Conservation (phyloP, 2,113 vertebrate genomes). For the Hemibagrus wyckioides region DNA sequence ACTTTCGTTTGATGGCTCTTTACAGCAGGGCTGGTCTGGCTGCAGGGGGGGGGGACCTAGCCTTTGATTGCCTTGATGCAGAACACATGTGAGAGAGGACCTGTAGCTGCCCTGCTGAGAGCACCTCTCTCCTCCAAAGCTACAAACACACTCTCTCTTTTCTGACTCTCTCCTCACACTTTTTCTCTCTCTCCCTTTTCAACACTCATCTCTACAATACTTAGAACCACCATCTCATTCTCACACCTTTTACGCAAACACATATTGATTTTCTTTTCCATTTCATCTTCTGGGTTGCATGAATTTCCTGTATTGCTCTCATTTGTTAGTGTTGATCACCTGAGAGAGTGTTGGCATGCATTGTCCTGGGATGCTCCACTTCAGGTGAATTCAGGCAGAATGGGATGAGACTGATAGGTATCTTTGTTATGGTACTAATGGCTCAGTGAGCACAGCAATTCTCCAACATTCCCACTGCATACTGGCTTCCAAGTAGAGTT, state of each 20-base stretch:
- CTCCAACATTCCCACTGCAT: background rate
- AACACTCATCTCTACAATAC: background rate
- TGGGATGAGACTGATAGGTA: conserved; percentile 48
- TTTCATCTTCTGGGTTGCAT: background rate
- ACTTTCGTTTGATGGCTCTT: conserved; percentile 62
- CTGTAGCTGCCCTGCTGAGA: conserved; percentile 55
- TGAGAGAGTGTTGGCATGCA: conserved; percentile 20
- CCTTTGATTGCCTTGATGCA: conserved; percentile 60
- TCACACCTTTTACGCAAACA: background rate
- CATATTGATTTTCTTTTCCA: background rate
- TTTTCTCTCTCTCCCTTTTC: conserved; percentile 15
- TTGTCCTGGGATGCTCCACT: conserved; percentile 25
- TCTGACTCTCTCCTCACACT: background rate
- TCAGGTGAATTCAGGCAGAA: conserved; percentile 34
- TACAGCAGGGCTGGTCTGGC: conserved; percentile 56
- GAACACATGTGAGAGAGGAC: conserved; percentile 60
- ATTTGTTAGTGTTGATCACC: conserved; percentile 22
- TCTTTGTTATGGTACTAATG: conserved; percentile 47
- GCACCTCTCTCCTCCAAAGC: conserved; percentile 39
- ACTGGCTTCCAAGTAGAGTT: background rate
- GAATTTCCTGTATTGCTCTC: background rate
- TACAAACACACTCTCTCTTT: conserved; percentile 26
- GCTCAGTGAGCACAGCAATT: conserved; percentile 32
- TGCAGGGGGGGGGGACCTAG: conserved; percentile 53
- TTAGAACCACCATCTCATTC: background rate